phyloP scores from a whole-genome alignment of 2,888 invertebrate genomes.

The Caenorhabditis auriculariae region DNA sequence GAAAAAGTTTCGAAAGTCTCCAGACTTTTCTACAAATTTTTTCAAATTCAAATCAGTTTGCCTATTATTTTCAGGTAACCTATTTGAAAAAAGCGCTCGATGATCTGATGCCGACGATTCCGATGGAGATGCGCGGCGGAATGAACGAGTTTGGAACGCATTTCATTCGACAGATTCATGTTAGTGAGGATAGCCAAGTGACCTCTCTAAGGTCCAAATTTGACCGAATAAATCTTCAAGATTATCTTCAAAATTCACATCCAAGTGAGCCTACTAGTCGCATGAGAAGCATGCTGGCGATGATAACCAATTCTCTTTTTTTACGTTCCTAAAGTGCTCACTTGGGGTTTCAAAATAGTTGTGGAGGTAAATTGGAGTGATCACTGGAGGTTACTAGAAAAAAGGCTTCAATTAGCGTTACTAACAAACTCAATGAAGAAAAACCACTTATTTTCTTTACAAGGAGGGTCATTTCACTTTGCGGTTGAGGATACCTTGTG shows the following conservation, averaged over 20 bases:
- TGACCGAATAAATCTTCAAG: background rate
- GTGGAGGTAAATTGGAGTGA: no score
- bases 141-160: conserved; percentile 44
- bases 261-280: no score
- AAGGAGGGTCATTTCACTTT: no score
- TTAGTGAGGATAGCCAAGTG: conserved; percentile 7
- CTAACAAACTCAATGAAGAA: background rate
- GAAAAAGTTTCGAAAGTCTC: no score
- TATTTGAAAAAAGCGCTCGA: conserved; percentile 43
- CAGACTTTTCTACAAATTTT: background rate
- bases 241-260: background rate
- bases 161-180: conserved; percentile 41
- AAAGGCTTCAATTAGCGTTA: background rate
- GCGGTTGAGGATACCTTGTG: no score
- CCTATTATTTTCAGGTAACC: conserved; percentile 21
- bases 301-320: background rate
- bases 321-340: no score
- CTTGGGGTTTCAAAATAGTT: no score
- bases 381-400: no score
- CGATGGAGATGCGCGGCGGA: conserved; percentile 42
- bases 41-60: background rate
- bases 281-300: no score
- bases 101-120: conserved; percentile 41
- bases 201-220: background rate
- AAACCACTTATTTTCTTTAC: background rate